phyloP scores from a whole-genome alignment of 2,888 invertebrate genomes.

The Drosophila mayaguana region DNA sequence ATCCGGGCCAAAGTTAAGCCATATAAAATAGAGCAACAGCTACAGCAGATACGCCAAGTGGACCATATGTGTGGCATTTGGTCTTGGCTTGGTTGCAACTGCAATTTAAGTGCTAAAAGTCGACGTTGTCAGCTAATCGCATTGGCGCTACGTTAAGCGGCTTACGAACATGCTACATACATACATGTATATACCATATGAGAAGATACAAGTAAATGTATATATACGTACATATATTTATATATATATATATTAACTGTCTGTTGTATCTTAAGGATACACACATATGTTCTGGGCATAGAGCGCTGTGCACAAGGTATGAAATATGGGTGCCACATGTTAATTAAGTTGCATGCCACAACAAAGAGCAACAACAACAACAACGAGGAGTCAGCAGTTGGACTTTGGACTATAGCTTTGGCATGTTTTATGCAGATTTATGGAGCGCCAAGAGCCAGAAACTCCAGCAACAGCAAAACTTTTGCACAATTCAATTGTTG shows the following conservation, averaged over 20 bases:
- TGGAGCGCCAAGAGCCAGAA: constrained; percentile 39
- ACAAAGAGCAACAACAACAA: constrained; percentile 30
- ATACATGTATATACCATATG: not conserved
- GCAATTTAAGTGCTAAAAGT: constrained; percentile 70
- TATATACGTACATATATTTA: constrained; percentile 2
- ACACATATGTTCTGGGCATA: constrained; percentile 4
- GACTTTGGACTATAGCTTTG: constrained; percentile 31
- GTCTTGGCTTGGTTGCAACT: constrained; percentile 44
- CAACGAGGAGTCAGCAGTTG: constrained; percentile 9
- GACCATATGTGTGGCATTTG: constrained; percentile 29
- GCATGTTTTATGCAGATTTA: constrained; percentile 72
- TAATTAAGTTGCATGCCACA: constrained; percentile 66
- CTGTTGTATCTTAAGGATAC: constrained; percentile 55
- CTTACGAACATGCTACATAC: constrained; percentile 53
- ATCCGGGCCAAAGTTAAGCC: constrained; percentile 55
- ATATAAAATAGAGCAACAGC: constrained; percentile 56
- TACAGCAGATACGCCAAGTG: constrained; percentile 18
- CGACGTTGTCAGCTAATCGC: constrained; percentile 63
- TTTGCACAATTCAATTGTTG: constrained; percentile 49
- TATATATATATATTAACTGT: constrained; percentile 7
- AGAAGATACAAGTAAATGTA: not conserved
- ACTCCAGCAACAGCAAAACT: constrained; percentile 67
- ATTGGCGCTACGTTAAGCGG: constrained; percentile 63
- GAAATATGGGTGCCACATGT: constrained; percentile 63
- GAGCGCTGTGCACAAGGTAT: constrained; percentile 22